Evolutionary conservation across 2,113 vertebrate species (phyloP).

Genomic region (Carlito syrichta): DNA sequence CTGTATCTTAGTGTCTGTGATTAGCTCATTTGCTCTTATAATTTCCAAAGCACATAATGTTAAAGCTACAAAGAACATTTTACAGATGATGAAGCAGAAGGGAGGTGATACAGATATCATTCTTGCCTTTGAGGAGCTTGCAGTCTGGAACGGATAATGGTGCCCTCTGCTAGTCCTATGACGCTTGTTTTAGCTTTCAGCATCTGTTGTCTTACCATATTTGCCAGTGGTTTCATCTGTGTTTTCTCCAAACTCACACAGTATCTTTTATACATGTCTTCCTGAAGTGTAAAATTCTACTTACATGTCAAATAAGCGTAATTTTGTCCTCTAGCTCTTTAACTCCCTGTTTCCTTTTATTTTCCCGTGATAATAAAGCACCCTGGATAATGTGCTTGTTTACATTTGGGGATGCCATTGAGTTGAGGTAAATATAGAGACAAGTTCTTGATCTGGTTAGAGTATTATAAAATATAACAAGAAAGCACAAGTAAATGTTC

Average conservation of each 20-base stretch:
- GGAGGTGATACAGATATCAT: neutral
- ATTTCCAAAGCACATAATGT: neutral
- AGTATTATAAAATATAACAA: neutral
- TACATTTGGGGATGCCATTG: neutral
- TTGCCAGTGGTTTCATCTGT: neutral
- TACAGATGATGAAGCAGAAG: neutral
- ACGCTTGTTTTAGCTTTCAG: neutral
- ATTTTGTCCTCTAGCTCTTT: conserved; percentile 20
- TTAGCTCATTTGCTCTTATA: neutral
- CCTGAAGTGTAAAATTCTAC: neutral
- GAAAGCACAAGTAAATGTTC: neutral
- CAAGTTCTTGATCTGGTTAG: neutral
- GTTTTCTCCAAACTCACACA: neutral
- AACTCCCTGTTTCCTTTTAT: neutral
- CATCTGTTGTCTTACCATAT: neutral
- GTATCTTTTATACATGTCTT: neutral
- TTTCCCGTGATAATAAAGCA: neutral
- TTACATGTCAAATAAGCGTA: neutral
- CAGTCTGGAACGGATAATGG: neutral
- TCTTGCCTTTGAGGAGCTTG: neutral
- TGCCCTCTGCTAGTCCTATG: neutral
- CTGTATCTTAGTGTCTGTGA: neutral
- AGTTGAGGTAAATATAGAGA: neutral
- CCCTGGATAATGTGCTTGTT: neutral
- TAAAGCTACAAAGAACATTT: neutral